Base-by-base conservation (phyloP, 2,888 invertebrate genomes). In the Sialis lutaria region DNA sequence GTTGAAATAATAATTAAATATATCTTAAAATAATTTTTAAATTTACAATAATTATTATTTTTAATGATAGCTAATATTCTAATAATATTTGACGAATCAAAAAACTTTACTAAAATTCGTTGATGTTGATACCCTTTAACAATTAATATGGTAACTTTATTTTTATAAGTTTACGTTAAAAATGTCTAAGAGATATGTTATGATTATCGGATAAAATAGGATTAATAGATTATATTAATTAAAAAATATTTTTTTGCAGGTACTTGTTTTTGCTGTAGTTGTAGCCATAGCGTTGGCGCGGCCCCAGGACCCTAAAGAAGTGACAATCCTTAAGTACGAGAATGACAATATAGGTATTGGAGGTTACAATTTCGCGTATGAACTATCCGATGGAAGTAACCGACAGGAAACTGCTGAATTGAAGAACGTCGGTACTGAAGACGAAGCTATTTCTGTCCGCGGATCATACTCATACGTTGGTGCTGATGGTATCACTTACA, bases 251-350 rank as follows among this genome's bases (percentile, higher is more conserved):
- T 22, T 8, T 37, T 37, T 37, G 6, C 7, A 37, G 37, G 37
- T 37, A 37, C n/a, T 37, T 8, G 7, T 37, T 37, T 37, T 37
- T 10, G 37, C 37, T 7, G 8, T 7, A 10, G 10, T 37, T 12
- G 37, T 37, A 6, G 37, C 37, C 12, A 12, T 37, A 10, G 37
- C 37, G 4, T 12, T 37, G 6, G 37, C 37, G 12, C 10, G 10
- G 12, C 54, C 61, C 30, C 33, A 12, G 6, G 65, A 68, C 48
- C 66, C 66, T 13, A 69, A 66, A 37, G 66, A 73, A 50, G 68
- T 67, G n/a, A 61, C 64, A 58, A 69, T 73, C 34, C 53, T 76
- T 22, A 68, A 71, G 35, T 73, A 73, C 52, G 72, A 64, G 37
- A 65, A 67, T 33, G 65, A 68, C 48, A 65, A 68, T 51, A 70